A percentile compares a stretch with the other conserved stretches of the same genome.
These are phyloP conservation scores for Myotis daubentonii DNA, from an alignment of 2,797 vertebrate species.

Conservation along the genomic window DNA sequence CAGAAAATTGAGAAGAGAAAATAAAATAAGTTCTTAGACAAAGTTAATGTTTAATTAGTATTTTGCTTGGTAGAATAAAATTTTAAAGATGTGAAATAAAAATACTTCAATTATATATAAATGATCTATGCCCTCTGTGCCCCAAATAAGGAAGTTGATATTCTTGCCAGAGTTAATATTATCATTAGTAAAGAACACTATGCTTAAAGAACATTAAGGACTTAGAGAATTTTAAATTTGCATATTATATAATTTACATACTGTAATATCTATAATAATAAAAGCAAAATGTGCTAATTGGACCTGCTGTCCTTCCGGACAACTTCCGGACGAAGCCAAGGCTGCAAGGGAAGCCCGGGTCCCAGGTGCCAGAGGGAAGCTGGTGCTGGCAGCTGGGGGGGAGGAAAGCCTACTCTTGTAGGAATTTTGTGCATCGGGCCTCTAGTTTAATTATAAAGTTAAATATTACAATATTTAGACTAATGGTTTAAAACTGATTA, in stretches of 20 bases:
- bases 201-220: not conserved
- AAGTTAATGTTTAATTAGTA: not conserved
- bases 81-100: slow-evolving; percentile 4
- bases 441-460: not conserved
- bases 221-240: not conserved
- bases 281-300: no score
- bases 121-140: not conserved
- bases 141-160: not conserved
- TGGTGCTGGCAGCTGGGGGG: no score
- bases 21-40: not conserved
- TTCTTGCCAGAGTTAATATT: not conserved
- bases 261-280: no score
- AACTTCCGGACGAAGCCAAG: no score
- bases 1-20: not conserved
- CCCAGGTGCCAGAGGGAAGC: no score
- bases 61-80: not conserved
- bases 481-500: not conserved
- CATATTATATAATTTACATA: not conserved
- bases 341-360: no score
- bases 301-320: no score
- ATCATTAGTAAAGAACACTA: not conserved
- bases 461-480: not conserved
- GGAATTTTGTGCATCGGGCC: no score
- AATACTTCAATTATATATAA: not conserved
- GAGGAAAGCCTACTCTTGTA: no score